Evolutionary conservation across 1,140 invertebrate genomes (phyloP), one percentile per base, ranked within the genome.

Genomic region (Cepaea nemoralis): DNA sequence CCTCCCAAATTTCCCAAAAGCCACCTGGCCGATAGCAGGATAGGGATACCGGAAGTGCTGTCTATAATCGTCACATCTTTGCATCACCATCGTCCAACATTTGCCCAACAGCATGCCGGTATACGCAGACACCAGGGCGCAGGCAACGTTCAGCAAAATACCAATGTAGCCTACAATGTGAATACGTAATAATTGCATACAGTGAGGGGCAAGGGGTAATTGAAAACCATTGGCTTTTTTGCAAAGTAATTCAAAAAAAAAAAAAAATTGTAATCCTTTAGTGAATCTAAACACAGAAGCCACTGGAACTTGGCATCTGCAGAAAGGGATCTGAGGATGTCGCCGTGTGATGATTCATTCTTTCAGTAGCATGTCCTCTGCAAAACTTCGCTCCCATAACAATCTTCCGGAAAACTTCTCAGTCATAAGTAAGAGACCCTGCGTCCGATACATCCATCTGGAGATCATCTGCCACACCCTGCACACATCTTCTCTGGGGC

Each of bases 51-150:
- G 88, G 80, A 93, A 93, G 50, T 92, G 90, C 67, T 88, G 91
- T 83, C 92, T 88, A 88, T 94, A 93, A 81, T 95, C 93, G 0
- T 93, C 93, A 87, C 93, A 94, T 3, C 94, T 88, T 66, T 94
- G 93, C 87, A 95, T 94, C 35, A 96, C 85, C n/a, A 95, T 94
- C 40, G 93, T 90, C 95, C 95, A 95, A 87, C 94, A 94, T 55
- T 93, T 91, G 0, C 94, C 94, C 0, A 96, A 89, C 35, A 89
- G 83, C n/a, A 89, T 84, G 1, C 90, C 91, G 16, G 93, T 91
- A 50, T 93, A 93, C 24, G 94, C 94, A 24, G 94, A 93, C 88
- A 94, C 92, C 0, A 93, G 78, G 83, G 94, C 94, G 86, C 94
- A 94, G 33, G 94, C 40, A 0, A 94, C 82, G 22, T 95, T 90